phyloP scores from a whole-genome alignment of 1,140 invertebrate species.

The Bombus haemorrhoidalis region DNA sequence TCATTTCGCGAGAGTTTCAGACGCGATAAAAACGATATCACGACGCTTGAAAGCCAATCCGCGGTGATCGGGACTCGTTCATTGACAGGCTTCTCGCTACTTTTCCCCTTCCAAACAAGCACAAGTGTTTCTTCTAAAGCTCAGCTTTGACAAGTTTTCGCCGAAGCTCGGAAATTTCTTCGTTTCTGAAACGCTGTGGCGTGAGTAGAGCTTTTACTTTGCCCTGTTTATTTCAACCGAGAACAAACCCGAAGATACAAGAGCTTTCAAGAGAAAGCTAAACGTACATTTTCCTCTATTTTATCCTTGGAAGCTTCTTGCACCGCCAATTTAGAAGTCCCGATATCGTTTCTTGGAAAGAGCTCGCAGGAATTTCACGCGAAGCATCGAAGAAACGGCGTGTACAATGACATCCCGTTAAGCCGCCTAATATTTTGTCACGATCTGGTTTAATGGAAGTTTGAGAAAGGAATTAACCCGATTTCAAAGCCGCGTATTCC shows the following conservation, averaged over 20 bases:
- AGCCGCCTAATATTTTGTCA: neutral
- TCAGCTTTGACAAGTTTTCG: conserved; percentile 29
- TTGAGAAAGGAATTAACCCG: conserved; percentile 13
- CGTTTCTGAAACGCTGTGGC: neutral
- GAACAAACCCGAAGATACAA: neutral
- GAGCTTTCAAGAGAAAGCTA: neutral
- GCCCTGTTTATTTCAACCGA: neutral
- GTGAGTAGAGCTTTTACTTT: neutral
- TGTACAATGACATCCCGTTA: too few relatives aligned
- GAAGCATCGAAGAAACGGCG: neutral
- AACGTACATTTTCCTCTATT: neutral
- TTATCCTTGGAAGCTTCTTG: neutral
- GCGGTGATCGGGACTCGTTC: neutral
- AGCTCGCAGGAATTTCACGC: neutral
- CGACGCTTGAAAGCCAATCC: neutral
- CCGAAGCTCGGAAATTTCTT: neutral
- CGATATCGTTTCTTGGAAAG: too few relatives aligned
- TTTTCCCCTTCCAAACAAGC: neutral
- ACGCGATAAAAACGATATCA: neutral
- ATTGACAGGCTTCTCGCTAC: neutral
- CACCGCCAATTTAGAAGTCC: neutral
- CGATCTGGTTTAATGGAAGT: neutral
- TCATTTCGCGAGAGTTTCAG: neutral
- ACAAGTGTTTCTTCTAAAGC: neutral
- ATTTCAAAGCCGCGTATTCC: neutral